Evolutionary conservation across 2,888 invertebrate species (phyloP).

Genomic region (Oasisia sp.): DNA sequence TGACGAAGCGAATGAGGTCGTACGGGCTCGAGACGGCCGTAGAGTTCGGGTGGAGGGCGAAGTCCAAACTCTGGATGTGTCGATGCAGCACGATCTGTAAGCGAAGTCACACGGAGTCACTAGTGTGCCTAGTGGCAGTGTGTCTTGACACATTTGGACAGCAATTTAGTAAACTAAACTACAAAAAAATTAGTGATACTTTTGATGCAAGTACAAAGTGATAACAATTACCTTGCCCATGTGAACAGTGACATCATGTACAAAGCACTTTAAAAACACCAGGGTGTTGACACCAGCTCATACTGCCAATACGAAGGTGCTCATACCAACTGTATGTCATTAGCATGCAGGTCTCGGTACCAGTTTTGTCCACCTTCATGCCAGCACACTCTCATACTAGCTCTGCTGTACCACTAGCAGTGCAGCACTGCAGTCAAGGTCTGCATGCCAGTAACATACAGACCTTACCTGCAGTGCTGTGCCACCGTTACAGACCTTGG

Average conservation of each 20-base stretch:
- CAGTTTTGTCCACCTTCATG: not conserved
- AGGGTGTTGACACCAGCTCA: not conserved
- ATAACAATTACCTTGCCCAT: not conserved
- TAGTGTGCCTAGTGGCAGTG: not conserved
- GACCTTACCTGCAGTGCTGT: not conserved
- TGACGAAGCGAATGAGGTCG: constrained; percentile 43
- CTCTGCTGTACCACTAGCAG: too few species aligned
- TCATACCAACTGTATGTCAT: not conserved
- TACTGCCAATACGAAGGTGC: not conserved
- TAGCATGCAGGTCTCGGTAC: not conserved
- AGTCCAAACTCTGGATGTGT: constrained; percentile 35
- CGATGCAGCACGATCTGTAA: constrained; percentile 30
- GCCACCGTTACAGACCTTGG: not conserved
- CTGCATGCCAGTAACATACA: not conserved
- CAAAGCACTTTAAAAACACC: not conserved
- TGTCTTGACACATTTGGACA: too few species aligned
- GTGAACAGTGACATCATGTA: not conserved
- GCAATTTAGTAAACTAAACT: too few species aligned
- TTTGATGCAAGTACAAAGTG: not conserved
- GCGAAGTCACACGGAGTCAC: not conserved
- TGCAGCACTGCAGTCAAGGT: too few species aligned
- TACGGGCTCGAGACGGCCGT: constrained; percentile 32
- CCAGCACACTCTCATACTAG: not conserved
- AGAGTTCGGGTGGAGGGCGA: constrained; percentile 40
- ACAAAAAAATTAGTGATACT: too few species aligned